A percentile compares a stretch with the other conserved stretches of the same genome.
These are phyloP conservation scores for Perizoma flavofasciatum DNA, from an alignment of 2,888 invertebrate genomes.

Conservation along the genomic window DNA sequence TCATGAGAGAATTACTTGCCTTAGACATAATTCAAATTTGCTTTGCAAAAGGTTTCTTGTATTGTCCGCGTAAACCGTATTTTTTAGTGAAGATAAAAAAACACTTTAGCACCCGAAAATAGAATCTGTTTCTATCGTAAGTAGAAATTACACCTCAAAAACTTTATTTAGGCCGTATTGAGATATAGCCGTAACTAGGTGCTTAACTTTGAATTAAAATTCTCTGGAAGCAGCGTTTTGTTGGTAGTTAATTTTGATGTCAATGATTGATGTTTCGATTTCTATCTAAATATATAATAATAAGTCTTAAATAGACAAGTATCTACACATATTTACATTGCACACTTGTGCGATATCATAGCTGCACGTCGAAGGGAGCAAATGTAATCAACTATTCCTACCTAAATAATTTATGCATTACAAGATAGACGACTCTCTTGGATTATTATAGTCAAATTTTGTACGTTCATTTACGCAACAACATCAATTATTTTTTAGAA, in stretches of 20 bases:
- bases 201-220: constrained; percentile 15
- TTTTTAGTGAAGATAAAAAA: constrained; percentile 44
- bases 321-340: constrained; percentile 75
- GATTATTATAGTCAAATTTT: constrained; percentile 80
- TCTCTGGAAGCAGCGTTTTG: constrained; percentile 14
- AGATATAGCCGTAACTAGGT: constrained; percentile 6
- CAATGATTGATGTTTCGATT: constrained; percentile 50
- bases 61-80: constrained; percentile 70
- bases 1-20: constrained; percentile 62
- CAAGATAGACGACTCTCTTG: constrained; percentile 60
- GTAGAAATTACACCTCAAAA: constrained; percentile 25
- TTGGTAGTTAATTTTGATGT: constrained; percentile 17
- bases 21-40: constrained; percentile 67
- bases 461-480: constrained; percentile 67
- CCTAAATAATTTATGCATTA: constrained; percentile 46
- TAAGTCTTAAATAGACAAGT: constrained; percentile 62
- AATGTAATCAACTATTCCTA: constrained; percentile 45
- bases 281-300: constrained; percentile 66
- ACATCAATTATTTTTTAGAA: constrained; percentile 22
- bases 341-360: constrained; percentile 67
- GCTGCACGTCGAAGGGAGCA: constrained; percentile 78
- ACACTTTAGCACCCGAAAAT: constrained; percentile 47
- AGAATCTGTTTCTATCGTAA: constrained; percentile 18
- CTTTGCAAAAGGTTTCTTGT: constrained; percentile 73
- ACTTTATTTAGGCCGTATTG: constrained; percentile 18